Base-by-base conservation (phyloP, 2,797 vertebrate species). In the Chaetophractus vellerosus region DNA sequence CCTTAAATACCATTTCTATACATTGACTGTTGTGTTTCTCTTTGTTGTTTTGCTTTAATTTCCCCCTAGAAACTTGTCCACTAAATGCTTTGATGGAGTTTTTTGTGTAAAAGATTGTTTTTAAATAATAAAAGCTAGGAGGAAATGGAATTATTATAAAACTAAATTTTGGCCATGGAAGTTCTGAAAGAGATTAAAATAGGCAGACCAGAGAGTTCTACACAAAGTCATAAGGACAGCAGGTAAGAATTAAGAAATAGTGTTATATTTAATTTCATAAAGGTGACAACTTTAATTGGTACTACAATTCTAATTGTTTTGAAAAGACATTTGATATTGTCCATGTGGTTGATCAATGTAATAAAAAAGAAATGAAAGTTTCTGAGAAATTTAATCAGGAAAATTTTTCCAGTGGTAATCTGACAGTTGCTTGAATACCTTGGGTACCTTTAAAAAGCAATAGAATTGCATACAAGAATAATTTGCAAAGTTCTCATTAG, bases 381-480 rank as follows among this genome's bases (percentile, higher is more conserved):
- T 78, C 38, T 68, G 50, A 93, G 12, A 84, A 83, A 63, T n/a
- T 71, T 55, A 83, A 92, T 50, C 31, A 88, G 48, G 55, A 9
- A 80, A 6, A 48, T 74, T 55, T 33, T 57, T 68, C 48, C 9
- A 61, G 26, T 82, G 55, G 9, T 79, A 90, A 55, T 28, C 5
- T 33, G 24, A 82, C 24, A 23, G 26, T 52, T 82, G 9, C 5
- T 83, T 74, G 45, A 68, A 8, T 66, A 61, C 5, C 50, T 52
- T 74, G 11, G 23, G n/a, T 80, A 92, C 11, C 80, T 91, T 93
- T 86, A 76, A 76, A 79, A 82, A 33, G 68, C 48, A 95, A 80
- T 38, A 79, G 24, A 50, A 3, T 91, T 96, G 14, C 15, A 19
- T 79, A 68, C 82, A 69, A 31, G 10, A 78, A 79, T 61, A 88